These are phyloP conservation scores for Hydropotes inermis DNA, from an alignment of 2,113 vertebrate species.

Conservation along the genomic window DNA sequence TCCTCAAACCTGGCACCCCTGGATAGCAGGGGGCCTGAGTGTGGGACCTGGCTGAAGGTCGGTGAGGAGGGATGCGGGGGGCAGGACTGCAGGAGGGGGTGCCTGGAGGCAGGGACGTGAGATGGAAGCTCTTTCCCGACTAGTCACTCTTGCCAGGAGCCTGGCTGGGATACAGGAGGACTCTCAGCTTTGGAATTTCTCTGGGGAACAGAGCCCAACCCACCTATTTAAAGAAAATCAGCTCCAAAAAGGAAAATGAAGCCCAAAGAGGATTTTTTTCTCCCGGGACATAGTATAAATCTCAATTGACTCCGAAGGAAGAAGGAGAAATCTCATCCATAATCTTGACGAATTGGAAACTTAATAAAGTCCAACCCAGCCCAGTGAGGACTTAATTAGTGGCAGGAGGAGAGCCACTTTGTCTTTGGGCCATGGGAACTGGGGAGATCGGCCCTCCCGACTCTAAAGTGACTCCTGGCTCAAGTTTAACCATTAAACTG, in stretches of 20 bases:
- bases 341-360: neutral
- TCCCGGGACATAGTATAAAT: neutral
- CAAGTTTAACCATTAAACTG: neutral
- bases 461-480: neutral
- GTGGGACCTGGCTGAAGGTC: no score
- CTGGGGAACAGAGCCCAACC: neutral
- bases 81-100: neutral
- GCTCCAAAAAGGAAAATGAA: neutral
- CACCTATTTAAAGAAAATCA: neutral
- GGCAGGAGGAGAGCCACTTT: neutral
- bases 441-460: rapidly evolving
- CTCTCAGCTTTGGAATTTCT: neutral
- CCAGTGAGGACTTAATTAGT: neutral
- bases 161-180: neutral
- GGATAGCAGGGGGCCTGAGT: neutral
- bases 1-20: neutral
- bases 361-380: neutral
- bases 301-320: neutral
- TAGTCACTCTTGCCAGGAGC: neutral
- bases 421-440: neutral
- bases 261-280: neutral
- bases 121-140: neutral
- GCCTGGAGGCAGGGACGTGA: neutral
- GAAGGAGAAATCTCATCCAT: neutral
- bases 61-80: neutral